phyloP scores from a whole-genome alignment of 2,888 invertebrate genomes.

The Pseudococcus jackbeardsleyi region DNA sequence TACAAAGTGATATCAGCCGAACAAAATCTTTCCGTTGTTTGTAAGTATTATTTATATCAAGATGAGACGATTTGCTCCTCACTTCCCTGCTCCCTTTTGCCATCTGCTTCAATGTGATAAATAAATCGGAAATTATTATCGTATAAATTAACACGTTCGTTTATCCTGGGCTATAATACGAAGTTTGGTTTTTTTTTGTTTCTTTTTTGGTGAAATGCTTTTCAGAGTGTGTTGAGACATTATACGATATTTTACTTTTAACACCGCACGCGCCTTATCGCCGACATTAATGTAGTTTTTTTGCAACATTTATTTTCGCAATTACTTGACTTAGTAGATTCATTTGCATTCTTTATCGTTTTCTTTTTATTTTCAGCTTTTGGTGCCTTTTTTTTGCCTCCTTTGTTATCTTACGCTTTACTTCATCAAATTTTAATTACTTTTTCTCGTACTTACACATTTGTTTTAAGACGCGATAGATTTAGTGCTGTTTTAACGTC shows the following conservation, averaged over 20 bases:
- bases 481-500: constrained; percentile 26
- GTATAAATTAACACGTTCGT: neutral
- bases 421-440: constrained; percentile 42
- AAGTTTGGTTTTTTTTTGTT: neutral
- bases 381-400: neutral
- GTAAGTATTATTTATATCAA: constrained; percentile 22
- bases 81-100: neutral
- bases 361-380: constrained; percentile 22
- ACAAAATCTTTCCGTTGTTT: constrained; percentile 20
- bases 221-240: neutral
- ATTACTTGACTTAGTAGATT: constrained; percentile 25
- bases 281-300: neutral
- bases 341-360: constrained; percentile 28
- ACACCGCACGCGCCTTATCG: constrained; percentile 9
- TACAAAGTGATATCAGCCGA: constrained; percentile 27
- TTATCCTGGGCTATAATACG: neutral
- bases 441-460: neutral
- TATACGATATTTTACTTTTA: neutral
- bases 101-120: neutral
- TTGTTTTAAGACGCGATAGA: constrained; percentile 30
- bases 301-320: constrained; percentile 22
- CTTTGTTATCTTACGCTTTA: constrained; percentile 18
- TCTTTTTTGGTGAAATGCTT: neutral
- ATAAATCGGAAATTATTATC: neutral
- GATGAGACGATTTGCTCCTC: neutral